Conservation (phyloP, 2,113 vertebrate genomes). For the Pteronura brasiliensis region DNA sequence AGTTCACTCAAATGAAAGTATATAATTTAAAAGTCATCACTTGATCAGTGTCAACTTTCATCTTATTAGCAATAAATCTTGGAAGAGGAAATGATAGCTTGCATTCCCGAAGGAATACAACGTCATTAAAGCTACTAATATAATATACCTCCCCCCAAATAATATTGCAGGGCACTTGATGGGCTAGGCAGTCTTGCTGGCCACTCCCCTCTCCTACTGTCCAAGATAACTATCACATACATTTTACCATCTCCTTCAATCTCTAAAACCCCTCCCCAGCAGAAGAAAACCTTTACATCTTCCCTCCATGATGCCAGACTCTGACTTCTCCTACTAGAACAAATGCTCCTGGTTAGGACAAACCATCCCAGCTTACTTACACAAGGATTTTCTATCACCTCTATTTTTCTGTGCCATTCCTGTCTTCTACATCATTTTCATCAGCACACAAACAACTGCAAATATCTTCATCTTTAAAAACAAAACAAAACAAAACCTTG, state of each 20-base stretch:
- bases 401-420: not conserved
- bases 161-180: not conserved
- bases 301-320: not conserved
- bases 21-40: not conserved
- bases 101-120: not conserved
- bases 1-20: not conserved
- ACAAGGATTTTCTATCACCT: not conserved
- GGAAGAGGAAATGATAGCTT: not conserved
- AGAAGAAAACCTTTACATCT: not conserved
- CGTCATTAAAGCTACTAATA: not conserved
- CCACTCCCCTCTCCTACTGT: not conserved
- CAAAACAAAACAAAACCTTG: not conserved
- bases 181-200: not conserved
- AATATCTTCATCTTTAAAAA: not conserved
- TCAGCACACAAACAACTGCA: not conserved
- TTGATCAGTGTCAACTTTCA: not conserved
- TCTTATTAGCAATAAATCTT: not conserved
- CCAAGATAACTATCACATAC: not conserved
- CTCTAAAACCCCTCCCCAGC: not conserved
- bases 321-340: not conserved
- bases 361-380: not conserved
- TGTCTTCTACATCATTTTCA: not conserved
- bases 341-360: not conserved
- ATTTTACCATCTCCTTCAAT: not conserved
- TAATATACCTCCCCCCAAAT: not conserved